Conservation (phyloP, 2,888 invertebrate genomes). For the Dynastes hyllus region DNA sequence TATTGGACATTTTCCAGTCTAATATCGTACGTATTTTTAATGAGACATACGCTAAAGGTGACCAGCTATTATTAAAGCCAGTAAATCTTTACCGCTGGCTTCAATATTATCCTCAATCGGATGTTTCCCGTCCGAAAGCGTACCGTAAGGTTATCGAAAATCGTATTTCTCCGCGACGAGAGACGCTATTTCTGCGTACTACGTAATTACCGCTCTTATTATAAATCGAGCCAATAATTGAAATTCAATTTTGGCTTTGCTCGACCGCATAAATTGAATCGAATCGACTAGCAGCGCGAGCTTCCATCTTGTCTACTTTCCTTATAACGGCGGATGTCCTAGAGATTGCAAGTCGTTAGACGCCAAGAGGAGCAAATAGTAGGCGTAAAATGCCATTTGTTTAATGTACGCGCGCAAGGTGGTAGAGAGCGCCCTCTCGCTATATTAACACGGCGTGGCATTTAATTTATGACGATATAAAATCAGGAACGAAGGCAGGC, state of each 20-base stretch:
- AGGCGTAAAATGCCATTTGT: slow-evolving; percentile 14
- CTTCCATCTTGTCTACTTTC: background rate
- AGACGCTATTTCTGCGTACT: background rate
- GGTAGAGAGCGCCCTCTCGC: background rate
- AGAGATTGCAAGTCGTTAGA: background rate
- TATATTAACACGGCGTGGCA: slow-evolving; percentile 13
- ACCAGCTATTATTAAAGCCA: background rate
- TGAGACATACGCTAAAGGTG: background rate
- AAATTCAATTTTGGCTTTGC: slow-evolving; percentile 11
- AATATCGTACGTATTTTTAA: background rate
- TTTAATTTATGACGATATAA: slow-evolving; percentile 33
- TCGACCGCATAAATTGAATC: background rate
- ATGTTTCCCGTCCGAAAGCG: background rate
- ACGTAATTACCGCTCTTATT: slow-evolving; percentile 1
- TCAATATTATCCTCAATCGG: background rate
- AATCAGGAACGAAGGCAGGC: slow-evolving; percentile 14
- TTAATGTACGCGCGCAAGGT: slow-evolving; percentile 15
- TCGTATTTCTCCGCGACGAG: background rate
- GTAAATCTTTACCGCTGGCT: background rate
- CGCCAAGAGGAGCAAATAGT: background rate
- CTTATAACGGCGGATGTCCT: background rate
- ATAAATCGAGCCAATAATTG: slow-evolving; percentile 9
- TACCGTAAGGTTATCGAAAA: background rate
- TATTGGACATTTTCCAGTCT: no score
- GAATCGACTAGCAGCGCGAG: background rate